Evolutionary conservation across 2,797 vertebrate genomes (phyloP), one percentile per base, ranked within the genome.

Genomic region (Ctenopoma multispine): DNA sequence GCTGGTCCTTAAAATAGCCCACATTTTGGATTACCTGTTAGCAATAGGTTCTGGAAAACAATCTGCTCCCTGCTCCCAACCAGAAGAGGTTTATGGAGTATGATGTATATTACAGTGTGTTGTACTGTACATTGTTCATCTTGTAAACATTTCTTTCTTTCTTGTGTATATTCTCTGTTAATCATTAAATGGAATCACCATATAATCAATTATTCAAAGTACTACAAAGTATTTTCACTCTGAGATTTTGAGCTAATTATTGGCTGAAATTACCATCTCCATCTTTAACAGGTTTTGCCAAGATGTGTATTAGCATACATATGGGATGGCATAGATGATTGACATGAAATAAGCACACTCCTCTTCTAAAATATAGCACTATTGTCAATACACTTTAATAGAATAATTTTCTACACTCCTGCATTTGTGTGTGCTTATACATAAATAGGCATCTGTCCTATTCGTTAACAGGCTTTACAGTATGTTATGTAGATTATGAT

Each of bases 151-250:
- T 57, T 65, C 36, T 72, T 34, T 38, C 36, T 38, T 38, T 38
- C 9, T 69, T 63, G 50, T n/a, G 49, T 21, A 12, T 4, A 49
- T 48, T 65, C 23, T 53, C 46, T 63, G 34, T 72, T 34, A 21
- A 21, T 51, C 29, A 50, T 79, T 29, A 75, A 57, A 65, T 70
- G 21, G 17, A 69, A 65, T 24, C 31, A 67, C 55, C 1, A 74
- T 69, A 54, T 77, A 65, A 86, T 90, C 63, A 88, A 90, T 91
- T 84, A 87, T 90, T 90, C 31, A 91, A 69, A 80, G 61, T 34
- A 59, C 51, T 72, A 44, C 63, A 31, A 77, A 70, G 60, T 75
- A 64, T 3, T 63, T n/a, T n/a, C n/a, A n/a, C n/a, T n/a, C n/a
- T n/a, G n/a, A n/a, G 50, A 47, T 44, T 56, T 69, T 65, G 46